phyloP scores from a whole-genome alignment of 2,797 vertebrate genomes.

The Pantherophis vulpinus region DNA sequence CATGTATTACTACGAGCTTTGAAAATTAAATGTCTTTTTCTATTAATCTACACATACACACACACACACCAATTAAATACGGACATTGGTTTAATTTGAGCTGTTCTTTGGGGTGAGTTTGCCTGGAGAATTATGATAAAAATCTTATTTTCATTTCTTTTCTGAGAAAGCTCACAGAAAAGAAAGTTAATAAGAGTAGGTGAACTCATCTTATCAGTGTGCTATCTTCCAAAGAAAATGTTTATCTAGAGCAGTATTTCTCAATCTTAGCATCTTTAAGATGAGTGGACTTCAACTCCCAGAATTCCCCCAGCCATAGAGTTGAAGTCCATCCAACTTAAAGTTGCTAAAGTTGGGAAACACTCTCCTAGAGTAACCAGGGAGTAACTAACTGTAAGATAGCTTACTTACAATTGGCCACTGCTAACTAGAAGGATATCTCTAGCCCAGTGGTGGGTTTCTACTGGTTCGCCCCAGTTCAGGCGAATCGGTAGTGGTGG shows the following conservation, averaged over 20 bases:
- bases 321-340: not conserved
- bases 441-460: no score
- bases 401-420: not conserved
- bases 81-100: not conserved
- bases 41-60: not conserved
- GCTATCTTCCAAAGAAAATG: not conserved
- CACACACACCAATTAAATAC: not conserved
- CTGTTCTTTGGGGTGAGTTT: not conserved
- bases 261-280: no score
- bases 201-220: not conserved
- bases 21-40: not conserved
- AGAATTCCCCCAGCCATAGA: no score
- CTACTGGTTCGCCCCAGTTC: no score
- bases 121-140: not conserved
- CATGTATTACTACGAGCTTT: not conserved
- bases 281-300: no score
- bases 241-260: not conserved
- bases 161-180: not conserved
- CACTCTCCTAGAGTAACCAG: not conserved
- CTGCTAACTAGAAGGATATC: not conserved
- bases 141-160: not conserved
- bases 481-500: no score
- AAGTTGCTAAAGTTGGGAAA: not conserved
- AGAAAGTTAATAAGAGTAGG: not conserved
- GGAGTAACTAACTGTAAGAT: not conserved